These are phyloP conservation scores for Dipodomys merriami DNA, from an alignment of 2,113 vertebrate species.

Conservation along the genomic window DNA sequence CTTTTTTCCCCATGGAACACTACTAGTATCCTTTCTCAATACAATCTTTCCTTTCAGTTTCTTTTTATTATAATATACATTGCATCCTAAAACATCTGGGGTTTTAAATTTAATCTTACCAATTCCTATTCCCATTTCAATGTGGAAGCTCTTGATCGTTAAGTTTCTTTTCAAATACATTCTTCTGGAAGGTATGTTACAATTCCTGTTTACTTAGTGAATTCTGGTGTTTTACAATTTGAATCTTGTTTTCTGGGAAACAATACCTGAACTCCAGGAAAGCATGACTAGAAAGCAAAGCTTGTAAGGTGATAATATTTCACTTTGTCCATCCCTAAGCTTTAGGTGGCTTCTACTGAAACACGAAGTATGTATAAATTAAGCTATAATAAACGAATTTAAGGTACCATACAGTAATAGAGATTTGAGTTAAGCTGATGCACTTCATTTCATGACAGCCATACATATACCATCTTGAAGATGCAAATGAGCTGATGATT, in stretches of 20 bases:
- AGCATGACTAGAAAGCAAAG: neutral
- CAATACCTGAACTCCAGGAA: neutral
- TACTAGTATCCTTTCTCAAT: neutral
- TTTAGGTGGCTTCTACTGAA: neutral
- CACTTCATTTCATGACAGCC: conserved; percentile 24
- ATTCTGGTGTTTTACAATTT: neutral
- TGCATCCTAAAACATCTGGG: neutral
- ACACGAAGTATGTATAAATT: neutral
- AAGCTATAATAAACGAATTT: neutral
- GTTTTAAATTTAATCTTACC: conserved; percentile 10
- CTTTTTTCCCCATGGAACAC: neutral
- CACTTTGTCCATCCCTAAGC: neutral
- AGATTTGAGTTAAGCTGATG: neutral
- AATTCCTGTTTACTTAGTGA: neutral
- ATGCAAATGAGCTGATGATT: neutral
- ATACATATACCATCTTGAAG: neutral
- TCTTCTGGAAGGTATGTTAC: neutral
- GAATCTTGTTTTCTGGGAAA: neutral
- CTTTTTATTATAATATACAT: neutral
- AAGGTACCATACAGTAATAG: neutral
- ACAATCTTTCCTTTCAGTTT: neutral
- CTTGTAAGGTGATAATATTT: conserved; percentile 4
- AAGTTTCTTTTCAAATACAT: conserved; percentile 2
- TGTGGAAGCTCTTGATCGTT: neutral
- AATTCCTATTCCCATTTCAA: neutral